Evolutionary conservation across 2,113 vertebrate genomes (phyloP).

Genomic region (Alosa alosa): DNA sequence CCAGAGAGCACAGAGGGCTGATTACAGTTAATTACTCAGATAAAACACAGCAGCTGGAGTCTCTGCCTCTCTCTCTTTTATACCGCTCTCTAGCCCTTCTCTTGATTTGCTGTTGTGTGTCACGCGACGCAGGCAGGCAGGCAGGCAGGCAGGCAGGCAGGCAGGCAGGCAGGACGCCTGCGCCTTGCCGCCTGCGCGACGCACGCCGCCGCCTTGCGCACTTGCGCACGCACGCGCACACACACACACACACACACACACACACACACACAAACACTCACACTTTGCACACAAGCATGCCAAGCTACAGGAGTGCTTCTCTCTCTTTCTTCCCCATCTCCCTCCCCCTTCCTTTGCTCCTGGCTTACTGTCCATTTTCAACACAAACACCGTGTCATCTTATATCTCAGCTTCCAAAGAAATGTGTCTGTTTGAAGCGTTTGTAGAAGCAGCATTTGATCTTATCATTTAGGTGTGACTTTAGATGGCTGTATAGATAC

Average conservation of each 20-base stretch:
- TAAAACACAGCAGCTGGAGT: constrained; percentile 66
- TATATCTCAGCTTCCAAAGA: neutral
- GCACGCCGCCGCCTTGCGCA: no score
- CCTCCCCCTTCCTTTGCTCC: neutral
- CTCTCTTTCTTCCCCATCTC: neutral
- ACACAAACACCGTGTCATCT: neutral
- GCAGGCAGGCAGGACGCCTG: no score
- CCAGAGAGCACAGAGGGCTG: constrained; percentile 64
- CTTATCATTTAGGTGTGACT: no score
- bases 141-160: neutral
- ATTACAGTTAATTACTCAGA: constrained; percentile 67
- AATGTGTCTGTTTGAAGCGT: neutral
- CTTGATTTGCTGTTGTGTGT: neutral
- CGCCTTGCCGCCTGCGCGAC: no score
- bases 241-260: neutral
- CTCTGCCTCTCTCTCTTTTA: constrained; percentile 37
- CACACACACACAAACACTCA: neutral
- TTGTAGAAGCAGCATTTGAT: no score
- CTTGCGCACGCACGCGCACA: neutral
- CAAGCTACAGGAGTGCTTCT: neutral
- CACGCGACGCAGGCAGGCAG: neutral
- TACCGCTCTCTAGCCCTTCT: neutral
- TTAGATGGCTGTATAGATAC: no score
- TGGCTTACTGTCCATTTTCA: neutral
- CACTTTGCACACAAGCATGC: neutral